These are phyloP conservation scores for Orthonyx spaldingii DNA, from an alignment of 2,113 vertebrate species.

Conservation along the genomic window DNA sequence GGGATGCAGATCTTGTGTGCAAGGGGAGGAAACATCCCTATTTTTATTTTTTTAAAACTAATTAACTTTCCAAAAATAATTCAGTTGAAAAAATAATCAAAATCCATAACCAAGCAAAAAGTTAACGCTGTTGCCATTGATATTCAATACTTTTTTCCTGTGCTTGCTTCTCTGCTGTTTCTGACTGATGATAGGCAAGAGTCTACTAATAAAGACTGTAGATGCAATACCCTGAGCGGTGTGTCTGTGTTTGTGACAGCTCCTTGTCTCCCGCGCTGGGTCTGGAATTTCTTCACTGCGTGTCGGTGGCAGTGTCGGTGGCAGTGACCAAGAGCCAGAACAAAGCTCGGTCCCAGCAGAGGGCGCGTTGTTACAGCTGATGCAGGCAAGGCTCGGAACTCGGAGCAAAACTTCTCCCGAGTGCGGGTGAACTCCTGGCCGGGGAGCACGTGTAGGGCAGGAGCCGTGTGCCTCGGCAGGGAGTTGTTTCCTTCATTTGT, in stretches of 20 bases:
- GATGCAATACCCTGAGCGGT: rapidly evolving
- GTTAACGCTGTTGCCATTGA: rapidly evolving
- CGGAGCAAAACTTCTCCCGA: rapidly evolving
- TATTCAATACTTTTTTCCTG: background rate
- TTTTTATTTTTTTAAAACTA: background rate
- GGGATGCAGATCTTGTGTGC: background rate
- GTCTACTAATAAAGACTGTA: background rate
- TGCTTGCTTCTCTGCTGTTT: background rate
- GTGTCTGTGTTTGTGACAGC: rapidly evolving
- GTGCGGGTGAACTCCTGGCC: rapidly evolving
- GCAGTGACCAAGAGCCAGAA: rapidly evolving
- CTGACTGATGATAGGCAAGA: background rate
- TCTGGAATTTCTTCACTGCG: background rate
- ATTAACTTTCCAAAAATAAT: background rate
- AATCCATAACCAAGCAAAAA: background rate
- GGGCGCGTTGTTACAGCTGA: background rate
- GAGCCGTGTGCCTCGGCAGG: rapidly evolving
- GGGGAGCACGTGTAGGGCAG: rapidly evolving
- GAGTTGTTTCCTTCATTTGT: background rate
- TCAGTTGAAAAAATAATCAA: background rate
- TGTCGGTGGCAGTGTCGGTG: rapidly evolving
- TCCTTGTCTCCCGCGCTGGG: rapidly evolving
- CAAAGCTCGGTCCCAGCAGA: background rate
- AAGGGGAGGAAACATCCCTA: background rate
- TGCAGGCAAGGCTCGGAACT: rapidly evolving